Evolutionary conservation across 2,113 vertebrate species (phyloP).

Genomic region (Oreochromis tanganicae): DNA sequence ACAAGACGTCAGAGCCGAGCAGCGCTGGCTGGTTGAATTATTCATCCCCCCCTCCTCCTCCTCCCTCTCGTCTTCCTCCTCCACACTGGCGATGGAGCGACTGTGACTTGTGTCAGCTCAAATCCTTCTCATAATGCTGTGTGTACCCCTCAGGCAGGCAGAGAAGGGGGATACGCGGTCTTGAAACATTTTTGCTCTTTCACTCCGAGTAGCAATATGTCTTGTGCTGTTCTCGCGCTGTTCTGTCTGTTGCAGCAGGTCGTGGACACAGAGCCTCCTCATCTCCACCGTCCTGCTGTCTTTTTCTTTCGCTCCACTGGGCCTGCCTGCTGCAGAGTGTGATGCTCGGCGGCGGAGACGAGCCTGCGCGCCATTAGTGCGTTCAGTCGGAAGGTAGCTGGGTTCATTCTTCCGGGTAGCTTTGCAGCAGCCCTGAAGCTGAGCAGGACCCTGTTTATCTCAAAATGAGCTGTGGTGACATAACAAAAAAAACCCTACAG

Average conservation of each 20-base stretch:
- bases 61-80: constrained; percentile 12
- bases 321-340: constrained; percentile 19
- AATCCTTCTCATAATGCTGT: constrained; percentile 60
- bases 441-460: constrained; percentile 26
- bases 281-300: background rate
- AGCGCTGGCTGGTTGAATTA: constrained; percentile 59
- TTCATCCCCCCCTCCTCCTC: constrained; percentile 31
- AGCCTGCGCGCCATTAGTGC: constrained; percentile 27
- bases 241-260: constrained; percentile 46
- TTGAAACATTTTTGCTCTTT: constrained; percentile 7
- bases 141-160: constrained; percentile 59
- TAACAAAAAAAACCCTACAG: background rate
- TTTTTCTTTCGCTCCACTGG: constrained; percentile 17
- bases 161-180: constrained; percentile 11
- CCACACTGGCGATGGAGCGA: constrained; percentile 45
- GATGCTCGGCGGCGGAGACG: constrained; percentile 26
- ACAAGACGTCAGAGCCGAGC: constrained; percentile 53
- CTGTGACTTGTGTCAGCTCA: constrained; percentile 69
- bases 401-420: background rate
- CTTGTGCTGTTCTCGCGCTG: constrained; percentile 17
- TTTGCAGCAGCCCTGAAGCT: background rate
- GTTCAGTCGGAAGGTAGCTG: constrained; percentile 26
- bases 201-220: constrained; percentile 51
- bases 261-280: constrained; percentile 26
- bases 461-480: background rate